phyloP scores from a whole-genome alignment of 1,140 invertebrate genomes.

The Bombus waltoni region DNA sequence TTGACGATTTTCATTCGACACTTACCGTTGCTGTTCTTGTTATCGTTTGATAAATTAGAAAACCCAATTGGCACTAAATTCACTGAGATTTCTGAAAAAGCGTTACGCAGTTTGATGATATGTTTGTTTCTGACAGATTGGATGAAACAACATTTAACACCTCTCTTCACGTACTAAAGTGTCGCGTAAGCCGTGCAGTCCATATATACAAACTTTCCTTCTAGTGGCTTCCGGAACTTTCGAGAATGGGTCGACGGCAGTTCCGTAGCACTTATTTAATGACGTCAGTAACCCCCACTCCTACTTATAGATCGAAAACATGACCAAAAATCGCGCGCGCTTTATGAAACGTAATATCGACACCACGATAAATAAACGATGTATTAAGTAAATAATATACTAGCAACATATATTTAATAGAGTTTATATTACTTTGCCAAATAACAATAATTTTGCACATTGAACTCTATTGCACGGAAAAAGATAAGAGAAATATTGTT shows the following conservation, averaged over 20 bases:
- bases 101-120: not conserved
- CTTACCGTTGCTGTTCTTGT: constrained; percentile 39
- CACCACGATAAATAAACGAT: not conserved
- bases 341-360: constrained; percentile 19
- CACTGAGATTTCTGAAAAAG: constrained; percentile 5
- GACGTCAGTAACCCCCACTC: constrained; percentile 55
- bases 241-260: constrained; percentile 75
- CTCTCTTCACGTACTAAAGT: constrained; percentile 75
- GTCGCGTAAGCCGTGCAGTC: constrained; percentile 70
- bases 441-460: not conserved
- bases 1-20: not conserved
- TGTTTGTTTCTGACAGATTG: constrained; percentile 24
- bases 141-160: constrained; percentile 51
- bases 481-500: not conserved
- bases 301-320: constrained; percentile 29
- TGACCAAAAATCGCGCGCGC: not conserved
- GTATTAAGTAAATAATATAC: not conserved
- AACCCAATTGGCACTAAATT: constrained; percentile 52
- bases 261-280: constrained; percentile 53
- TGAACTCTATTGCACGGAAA: not conserved
- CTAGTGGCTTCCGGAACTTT: constrained; percentile 79
- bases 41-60: not conserved
- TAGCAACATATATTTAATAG: not conserved
- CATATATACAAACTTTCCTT: constrained; percentile 77
- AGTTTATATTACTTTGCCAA: not conserved